Percentiles rank a stretch among this genome's conserved stretches.
Evolutionary conservation across 1,140 invertebrate genomes (phyloP).

Genomic region (Magallana ariakensis): DNA sequence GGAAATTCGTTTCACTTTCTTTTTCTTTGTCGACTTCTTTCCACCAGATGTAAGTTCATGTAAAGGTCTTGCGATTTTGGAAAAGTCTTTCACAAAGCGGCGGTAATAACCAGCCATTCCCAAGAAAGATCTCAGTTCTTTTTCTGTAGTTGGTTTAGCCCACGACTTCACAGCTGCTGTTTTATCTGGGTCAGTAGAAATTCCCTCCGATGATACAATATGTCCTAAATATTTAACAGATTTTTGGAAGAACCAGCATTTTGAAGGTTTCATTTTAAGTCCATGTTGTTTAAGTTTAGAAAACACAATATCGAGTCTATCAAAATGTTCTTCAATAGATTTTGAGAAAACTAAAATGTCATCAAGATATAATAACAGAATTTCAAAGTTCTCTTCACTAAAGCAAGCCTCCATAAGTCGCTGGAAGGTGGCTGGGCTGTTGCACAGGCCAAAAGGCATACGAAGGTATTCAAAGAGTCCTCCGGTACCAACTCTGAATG

Average conservation of each 20-base stretch:
- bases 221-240: constrained; percentile 56
- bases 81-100: constrained; percentile 46
- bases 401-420: constrained; percentile 46
- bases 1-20: not conserved
- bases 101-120: constrained; percentile 44
- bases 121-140: constrained; percentile 68
- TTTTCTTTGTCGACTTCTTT: constrained; percentile 38
- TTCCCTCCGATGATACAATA: constrained; percentile 53
- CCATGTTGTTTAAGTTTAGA: constrained; percentile 47
- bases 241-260: constrained; percentile 50
- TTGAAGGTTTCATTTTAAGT: constrained; percentile 46
- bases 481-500: constrained; percentile 29
- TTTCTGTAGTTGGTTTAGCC: constrained; percentile 63
- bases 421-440: constrained; percentile 41
- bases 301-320: not conserved
- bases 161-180: constrained; percentile 61
- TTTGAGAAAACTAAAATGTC: constrained; percentile 20
- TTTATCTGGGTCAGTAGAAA: constrained; percentile 66
- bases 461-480: constrained; percentile 40
- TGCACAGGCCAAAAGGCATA: constrained; percentile 43
- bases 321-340: not conserved
- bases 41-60: constrained; percentile 30
- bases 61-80: constrained; percentile 46
- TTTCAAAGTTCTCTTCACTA: constrained; percentile 46
- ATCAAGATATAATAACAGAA: constrained; percentile 59